Percentiles rank a stretch among this genome's conserved stretches.
These are phyloP conservation scores for Pyrrhura leucotis DNA, from an alignment of 2,797 vertebrate genomes.

Conservation along the genomic window DNA sequence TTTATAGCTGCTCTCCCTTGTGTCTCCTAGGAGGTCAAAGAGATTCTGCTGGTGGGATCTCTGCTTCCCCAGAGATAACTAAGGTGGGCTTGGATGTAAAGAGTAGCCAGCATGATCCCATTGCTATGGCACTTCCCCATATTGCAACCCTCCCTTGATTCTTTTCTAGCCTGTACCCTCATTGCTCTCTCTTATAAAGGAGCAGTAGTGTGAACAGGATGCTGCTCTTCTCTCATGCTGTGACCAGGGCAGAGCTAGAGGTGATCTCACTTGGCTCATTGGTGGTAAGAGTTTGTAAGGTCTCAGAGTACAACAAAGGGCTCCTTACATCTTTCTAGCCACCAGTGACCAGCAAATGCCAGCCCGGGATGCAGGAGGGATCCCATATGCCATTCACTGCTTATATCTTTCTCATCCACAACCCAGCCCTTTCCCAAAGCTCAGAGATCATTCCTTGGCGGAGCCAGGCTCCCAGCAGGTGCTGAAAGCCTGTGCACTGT, in stretches of 20 bases:
- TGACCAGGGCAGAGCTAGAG: background rate
- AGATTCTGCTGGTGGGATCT: background rate
- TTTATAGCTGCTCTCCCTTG: background rate
- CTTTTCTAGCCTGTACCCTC: background rate
- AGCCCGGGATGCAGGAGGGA: fast-evolving
- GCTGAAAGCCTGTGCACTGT: background rate
- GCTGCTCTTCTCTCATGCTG: background rate
- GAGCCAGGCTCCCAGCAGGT: background rate
- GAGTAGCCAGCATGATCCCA: background rate
- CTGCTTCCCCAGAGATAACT: background rate
- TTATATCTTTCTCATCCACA: fast-evolving
- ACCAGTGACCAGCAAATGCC: background rate
- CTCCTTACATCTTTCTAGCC: background rate
- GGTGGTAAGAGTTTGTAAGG: background rate
- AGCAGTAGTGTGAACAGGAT: background rate
- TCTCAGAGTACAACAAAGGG: background rate
- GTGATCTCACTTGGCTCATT: background rate
- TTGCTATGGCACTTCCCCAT: background rate
- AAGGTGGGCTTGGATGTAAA: background rate
- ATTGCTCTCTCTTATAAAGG: background rate
- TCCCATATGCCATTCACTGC: fast-evolving
- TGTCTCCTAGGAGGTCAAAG: background rate
- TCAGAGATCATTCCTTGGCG: fast-evolving
- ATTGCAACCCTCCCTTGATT: background rate
- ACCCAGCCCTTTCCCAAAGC: background rate